Evolutionary conservation across 2,113 vertebrate genomes (phyloP).

Genomic region (Xiphias gladius): DNA sequence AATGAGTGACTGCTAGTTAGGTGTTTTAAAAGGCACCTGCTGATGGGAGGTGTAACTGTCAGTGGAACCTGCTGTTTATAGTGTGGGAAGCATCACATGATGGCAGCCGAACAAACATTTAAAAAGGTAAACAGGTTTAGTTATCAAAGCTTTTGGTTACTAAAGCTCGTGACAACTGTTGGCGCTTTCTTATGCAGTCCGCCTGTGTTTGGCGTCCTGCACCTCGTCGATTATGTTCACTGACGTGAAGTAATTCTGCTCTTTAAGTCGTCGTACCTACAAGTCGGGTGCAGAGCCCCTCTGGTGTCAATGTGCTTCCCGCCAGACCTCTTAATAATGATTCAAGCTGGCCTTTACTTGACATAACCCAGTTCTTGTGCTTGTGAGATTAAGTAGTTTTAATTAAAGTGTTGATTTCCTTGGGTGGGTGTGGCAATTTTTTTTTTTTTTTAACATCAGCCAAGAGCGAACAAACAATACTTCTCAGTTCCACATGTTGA

Average conservation of each 20-base stretch:
- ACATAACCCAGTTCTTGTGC: too few species aligned
- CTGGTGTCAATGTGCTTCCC: too few species aligned
- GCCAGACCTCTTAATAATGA: background rate
- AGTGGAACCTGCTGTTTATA: background rate
- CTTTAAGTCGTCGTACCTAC: too few species aligned
- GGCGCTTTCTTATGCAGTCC: background rate
- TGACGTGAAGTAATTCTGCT: too few species aligned
- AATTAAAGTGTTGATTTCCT: background rate
- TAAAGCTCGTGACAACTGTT: background rate
- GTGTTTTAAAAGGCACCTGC: background rate
- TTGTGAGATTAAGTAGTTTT: background rate
- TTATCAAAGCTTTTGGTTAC: background rate
- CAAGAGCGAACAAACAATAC: background rate
- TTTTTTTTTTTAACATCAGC: background rate
- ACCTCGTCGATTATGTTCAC: too few species aligned
- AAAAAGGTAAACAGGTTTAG: background rate
- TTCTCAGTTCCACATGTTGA: background rate
- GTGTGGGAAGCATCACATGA: background rate
- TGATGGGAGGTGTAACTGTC: background rate
- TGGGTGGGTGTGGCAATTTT: background rate
- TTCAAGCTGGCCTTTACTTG: background rate
- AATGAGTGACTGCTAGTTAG: background rate
- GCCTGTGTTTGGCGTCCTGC: too few species aligned
- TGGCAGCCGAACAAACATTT: background rate
- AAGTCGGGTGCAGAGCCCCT: background rate